These are phyloP conservation scores for Parnassius smintheus DNA, from an alignment of 2,888 invertebrate species.

Conservation along the genomic window DNA sequence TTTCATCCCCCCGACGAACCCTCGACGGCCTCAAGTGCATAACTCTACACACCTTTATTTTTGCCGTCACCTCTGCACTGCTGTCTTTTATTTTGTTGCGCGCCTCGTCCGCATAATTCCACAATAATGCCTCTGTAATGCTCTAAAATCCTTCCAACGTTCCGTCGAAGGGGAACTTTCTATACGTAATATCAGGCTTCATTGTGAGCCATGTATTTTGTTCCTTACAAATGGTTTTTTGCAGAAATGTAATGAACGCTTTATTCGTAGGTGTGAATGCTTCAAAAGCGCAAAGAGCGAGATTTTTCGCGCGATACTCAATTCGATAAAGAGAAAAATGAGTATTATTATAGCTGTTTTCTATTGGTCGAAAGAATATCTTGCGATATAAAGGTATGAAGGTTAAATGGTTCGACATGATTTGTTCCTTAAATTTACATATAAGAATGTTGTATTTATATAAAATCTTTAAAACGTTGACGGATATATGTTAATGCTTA, in stretches of 20 bases:
- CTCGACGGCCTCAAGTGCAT: slow-evolving; percentile 53
- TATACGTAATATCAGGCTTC: slow-evolving; percentile 71
- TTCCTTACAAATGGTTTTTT: slow-evolving; percentile 69
- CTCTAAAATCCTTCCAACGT: slow-evolving; percentile 61
- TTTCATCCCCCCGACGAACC: slow-evolving; percentile 42
- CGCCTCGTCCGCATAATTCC: slow-evolving; percentile 69
- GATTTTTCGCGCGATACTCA: slow-evolving; percentile 51
- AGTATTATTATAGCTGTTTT: slow-evolving; percentile 30
- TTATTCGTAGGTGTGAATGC: slow-evolving; percentile 74
- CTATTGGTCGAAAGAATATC: slow-evolving; percentile 8
- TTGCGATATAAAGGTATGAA: background rate
- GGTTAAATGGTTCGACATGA: background rate
- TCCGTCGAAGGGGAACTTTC: slow-evolving; percentile 65
- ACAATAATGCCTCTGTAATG: slow-evolving; percentile 64
- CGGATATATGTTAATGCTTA: too few relatives aligned
- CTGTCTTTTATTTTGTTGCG: slow-evolving; percentile 73
- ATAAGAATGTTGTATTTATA: too few relatives aligned
- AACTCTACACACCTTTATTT: slow-evolving; percentile 57
- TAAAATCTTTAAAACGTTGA: too few relatives aligned
- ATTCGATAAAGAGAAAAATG: slow-evolving; percentile 31
- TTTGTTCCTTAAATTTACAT: background rate
- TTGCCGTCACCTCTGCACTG: slow-evolving; percentile 66
- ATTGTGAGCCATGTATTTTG: slow-evolving; percentile 72
- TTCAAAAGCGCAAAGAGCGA: slow-evolving; percentile 51
- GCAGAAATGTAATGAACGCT: slow-evolving; percentile 73